Base-by-base conservation (phyloP, 30 jellyfish, hydroid and myxozoan genomes). In the Cassiopea xamachana region DNA sequence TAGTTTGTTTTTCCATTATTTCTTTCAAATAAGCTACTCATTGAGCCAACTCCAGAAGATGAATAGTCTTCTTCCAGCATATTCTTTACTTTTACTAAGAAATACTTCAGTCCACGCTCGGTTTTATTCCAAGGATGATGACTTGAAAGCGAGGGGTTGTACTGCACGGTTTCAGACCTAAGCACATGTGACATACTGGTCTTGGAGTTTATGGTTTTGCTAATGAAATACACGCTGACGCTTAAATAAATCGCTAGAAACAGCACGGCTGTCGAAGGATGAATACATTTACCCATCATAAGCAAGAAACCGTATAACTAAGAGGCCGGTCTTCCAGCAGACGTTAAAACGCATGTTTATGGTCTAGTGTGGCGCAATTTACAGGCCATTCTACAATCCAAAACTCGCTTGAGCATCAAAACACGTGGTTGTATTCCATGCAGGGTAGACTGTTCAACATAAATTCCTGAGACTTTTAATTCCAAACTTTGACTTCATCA, bases 241-340 rank as follows among this genome's bases (percentile, higher is more conserved):
- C 64, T 46, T 18, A 84, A 51, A 69, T 84, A 84, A 7, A 70
- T 71, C 39, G 72, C 17, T 58, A 84, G 68, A 50, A 84, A 84
- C 92, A 84, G 75, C 85, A 73, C 69, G 1, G 85, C 83, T 69
- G 92, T 48, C 47, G 43, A 14, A 7, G 58, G 48, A 16, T 58
- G 68, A 15, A 17, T 18, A 10, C 2, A 39, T 55, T 27, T 84
- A 59, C 92, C 85, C 92, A 84, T 84, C 49, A 70, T 82, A 69
- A 47, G 67, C 1, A 19, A 18, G 5, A 50, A 64, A 39, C 19
- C 58, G 48, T 46, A 7, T 27, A 46, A 19, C 7, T 9, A 46
- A 39, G 17, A 82, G 90, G 59, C 90, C 90, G 73, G 73, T 39
- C 7, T 71, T 27, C 50, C 74, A 64, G 55, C 80, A 14, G 55